Evolutionary conservation across 1,140 invertebrate genomes (phyloP), one percentile per base, ranked within the genome.

Genomic region (Mercenaria mercenaria): DNA sequence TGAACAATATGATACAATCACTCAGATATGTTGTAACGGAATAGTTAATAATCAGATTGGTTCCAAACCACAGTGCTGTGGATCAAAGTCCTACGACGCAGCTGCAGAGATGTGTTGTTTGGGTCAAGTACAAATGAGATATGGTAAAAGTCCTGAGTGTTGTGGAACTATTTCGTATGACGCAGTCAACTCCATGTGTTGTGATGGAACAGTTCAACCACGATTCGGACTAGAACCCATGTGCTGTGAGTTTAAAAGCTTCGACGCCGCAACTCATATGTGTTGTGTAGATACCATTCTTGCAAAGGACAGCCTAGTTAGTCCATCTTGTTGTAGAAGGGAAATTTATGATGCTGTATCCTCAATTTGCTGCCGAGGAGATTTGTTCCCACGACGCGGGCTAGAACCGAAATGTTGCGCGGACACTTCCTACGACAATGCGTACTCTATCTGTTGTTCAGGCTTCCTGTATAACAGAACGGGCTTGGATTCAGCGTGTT

Each of bases 221-320:
- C 52, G 80, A n/a, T 77, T 77, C 61, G 88, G 88, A 20, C 69
- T 77, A 20, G 80, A 81, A 23, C 88, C 88, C 34, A 77, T 50
- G 37, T 89, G 88, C 47, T 89, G 88, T 64, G 80, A 76, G 34
- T 89, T 84, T 41, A 18, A 26, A 61, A 84, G 88, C 26, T 89
- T 76, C 41, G 88, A 89, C 32, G 88, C 88, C 3, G 80, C 56
- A 8, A 89, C 88, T 2, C 79, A 89, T 61, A 50, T 32, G 26
- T 89, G 88, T n/a, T 89, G 88, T 29, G 80, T 61, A 8, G 88
- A 64, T n/a, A 59, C 32, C 18, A 52, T 89, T 34, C 34, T 77
- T 20, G 1, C 50, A 13, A 89, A 77, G 37, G 72, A 11, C n/a
- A 41, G 56, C 11, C 10, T 76, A 10, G 34, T 37, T 10, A 76